Base-by-base conservation (phyloP, 2,888 invertebrate genomes). In the Erebia aethiops region DNA sequence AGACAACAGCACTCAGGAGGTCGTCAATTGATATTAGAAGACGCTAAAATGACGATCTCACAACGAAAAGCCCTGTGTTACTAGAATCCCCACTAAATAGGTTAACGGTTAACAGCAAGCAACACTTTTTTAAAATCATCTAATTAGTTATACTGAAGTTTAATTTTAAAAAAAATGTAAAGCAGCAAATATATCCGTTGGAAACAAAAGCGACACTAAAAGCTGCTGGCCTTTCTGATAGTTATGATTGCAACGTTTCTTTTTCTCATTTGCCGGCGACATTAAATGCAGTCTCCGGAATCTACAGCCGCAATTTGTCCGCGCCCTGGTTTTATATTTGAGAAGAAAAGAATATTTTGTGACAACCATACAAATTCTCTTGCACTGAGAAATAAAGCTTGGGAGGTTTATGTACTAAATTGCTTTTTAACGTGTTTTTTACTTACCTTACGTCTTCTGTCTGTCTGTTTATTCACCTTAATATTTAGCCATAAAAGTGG, bases 201-300 rank as follows among this genome's bases (percentile, higher is more conserved):
- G 18, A 62, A 70, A 73, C 67, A 18, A 73, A 68, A 73, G 64
- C 21, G 63, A 65, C 61, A 65, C 56, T 71, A 61, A 69, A 71
- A 70, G 73, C 67, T 63, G 65, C 70, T 72, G 68, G 72, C 72
- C 74, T 57, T 58, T 66, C 13, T 72, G 72, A 69, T 72, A 72
- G 72, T 70, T 70, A 66, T 49, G 72, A 74, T 70, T 70, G 65
- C 57, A 72, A 57, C 65, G 65, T 71, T 72, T 70, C 75, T 75
- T 72, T 21, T 72, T 73, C 69, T 75, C 73, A 75, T 75, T 76
- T 76, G 74, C 71, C 71, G 72, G 74, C 69, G 71, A 71, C 76
- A 74, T 74, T 75, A 72, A 75, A 72, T 75, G 71, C 70, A 70
- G 69, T 35, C 71, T 67, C 64, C 41, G 72, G 26, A 60, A 70